A percentile compares a stretch with the other conserved stretches of the same genome.
Conservation (phyloP, 1,140 invertebrate genomes). For the Bombus turneri region DNA sequence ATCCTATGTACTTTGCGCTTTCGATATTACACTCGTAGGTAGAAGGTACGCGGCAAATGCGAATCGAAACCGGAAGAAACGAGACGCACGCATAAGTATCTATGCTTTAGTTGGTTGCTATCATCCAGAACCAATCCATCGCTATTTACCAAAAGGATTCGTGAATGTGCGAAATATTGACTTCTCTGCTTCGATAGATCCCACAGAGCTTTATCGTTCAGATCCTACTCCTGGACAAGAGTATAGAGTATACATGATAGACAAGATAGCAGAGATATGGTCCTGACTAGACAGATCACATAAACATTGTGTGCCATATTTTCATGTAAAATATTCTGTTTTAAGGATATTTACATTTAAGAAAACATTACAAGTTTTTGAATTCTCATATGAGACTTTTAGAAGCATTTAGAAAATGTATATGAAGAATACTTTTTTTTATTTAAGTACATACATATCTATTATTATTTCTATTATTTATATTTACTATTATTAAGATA, state of each 20-base stretch:
- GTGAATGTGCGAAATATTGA: slow-evolving; percentile 61
- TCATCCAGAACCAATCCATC: slow-evolving; percentile 58
- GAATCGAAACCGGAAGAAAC: slow-evolving; percentile 45
- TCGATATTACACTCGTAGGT: slow-evolving; percentile 62
- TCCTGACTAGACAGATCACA: not conserved
- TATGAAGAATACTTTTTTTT: no score
- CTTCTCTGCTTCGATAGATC: not conserved
- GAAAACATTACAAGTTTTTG: not conserved
- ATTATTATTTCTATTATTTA: no score
- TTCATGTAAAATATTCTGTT: not conserved
- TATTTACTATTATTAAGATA: no score
- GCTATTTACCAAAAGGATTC: slow-evolving; percentile 63
- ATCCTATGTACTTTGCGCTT: slow-evolving; percentile 59
- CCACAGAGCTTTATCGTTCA: not conserved
- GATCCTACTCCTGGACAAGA: not conserved
- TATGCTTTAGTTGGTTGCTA: slow-evolving; percentile 44
- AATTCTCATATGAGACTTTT: not conserved
- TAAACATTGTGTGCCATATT: not conserved
- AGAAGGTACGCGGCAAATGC: slow-evolving; percentile 23
- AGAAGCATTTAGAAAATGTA: no score
- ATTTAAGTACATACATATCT: no score
- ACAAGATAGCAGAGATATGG: not conserved
- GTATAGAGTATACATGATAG: not conserved
- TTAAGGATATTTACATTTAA: not conserved
- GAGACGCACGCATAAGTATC: slow-evolving; percentile 49